Base-by-base conservation (phyloP, 92 coral and sea anemone species). In the Meandrina meandrites region DNA sequence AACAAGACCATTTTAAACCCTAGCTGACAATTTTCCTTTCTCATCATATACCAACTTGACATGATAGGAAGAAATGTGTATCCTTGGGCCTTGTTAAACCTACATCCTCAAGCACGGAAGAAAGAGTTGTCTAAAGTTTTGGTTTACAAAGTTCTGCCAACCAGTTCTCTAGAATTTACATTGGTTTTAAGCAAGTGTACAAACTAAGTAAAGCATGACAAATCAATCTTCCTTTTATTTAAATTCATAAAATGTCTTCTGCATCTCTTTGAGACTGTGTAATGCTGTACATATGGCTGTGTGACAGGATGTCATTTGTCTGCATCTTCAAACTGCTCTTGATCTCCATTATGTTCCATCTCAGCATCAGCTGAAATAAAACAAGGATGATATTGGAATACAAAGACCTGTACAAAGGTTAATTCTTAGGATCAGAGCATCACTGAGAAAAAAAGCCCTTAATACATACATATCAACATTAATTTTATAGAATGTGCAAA, bases 301-400 rank as follows among this genome's bases (percentile, higher is more conserved):
- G 13, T 0, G 13, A 12, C 3, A 35, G 5, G 18, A 3, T 54
- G 54, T 86, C 79, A 86, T 50, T 80, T 80, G 21, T 86, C 89
- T 7, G 94, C 98, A 91, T 93, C 98, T 36, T 95, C 98, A 93
- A 95, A 95, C 94, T 95, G 98, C 32, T 85, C 94, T 21, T 62
- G 70, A 54, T 67, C 32, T 16, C 42, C 92, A 66, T 24, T 73
- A 34, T 79, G 83, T 71, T 88, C 92, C 90, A 86, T 89, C 34
- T 94, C 91, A 13, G 67, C 88, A 72, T 94, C 94, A 83, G 76
- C 87, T 90, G 73, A 30, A 48, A 88, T 71, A 9, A 7, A 48
- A 82, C 12, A 66, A 37, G 37, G 15, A 72, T 13, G 54, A 2
- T 16, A 22, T 18, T 48, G 53, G 14, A 48, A 48, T 48, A 0